Conservation (phyloP, 2,113 vertebrate species). For the Thunnus maccoyii region DNA sequence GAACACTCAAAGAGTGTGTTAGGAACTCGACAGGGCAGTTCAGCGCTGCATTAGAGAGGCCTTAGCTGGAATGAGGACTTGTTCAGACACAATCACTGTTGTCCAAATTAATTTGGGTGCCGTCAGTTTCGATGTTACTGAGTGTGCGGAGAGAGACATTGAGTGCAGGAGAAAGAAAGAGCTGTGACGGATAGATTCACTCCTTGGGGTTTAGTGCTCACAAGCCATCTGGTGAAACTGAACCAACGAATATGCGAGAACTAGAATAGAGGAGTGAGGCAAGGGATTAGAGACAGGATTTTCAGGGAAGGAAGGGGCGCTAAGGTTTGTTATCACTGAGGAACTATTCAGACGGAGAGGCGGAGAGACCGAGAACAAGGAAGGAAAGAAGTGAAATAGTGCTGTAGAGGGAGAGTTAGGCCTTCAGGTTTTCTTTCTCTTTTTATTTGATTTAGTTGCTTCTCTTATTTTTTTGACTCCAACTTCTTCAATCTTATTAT, state of each 20-base stretch:
- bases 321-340: slow-evolving; percentile 43
- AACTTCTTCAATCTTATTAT: neutral
- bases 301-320: slow-evolving; percentile 29
- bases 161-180: slow-evolving; percentile 36
- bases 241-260: slow-evolving; percentile 49
- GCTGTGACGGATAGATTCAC: slow-evolving; percentile 78
- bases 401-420: neutral
- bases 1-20: slow-evolving; percentile 74
- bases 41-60: slow-evolving; percentile 65
- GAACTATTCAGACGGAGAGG: slow-evolving; percentile 40
- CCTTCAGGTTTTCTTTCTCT: slow-evolving; percentile 19
- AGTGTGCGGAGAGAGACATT: slow-evolving; percentile 53
- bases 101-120: slow-evolving; percentile 83
- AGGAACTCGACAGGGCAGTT: slow-evolving; percentile 73
- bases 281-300: slow-evolving; percentile 66
- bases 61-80: slow-evolving; percentile 71
- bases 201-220: slow-evolving; percentile 75
- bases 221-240: slow-evolving; percentile 75
- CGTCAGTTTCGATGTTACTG: slow-evolving; percentile 71
- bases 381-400: slow-evolving; percentile 20
- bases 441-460: neutral
- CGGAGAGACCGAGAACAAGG: slow-evolving; percentile 8
- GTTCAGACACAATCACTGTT: slow-evolving; percentile 81
- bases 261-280: slow-evolving; percentile 55
- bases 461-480: slow-evolving; percentile 1